These are phyloP conservation scores for Pholis gunnellus DNA, from an alignment of 2,113 vertebrate genomes.

Conservation along the genomic window DNA sequence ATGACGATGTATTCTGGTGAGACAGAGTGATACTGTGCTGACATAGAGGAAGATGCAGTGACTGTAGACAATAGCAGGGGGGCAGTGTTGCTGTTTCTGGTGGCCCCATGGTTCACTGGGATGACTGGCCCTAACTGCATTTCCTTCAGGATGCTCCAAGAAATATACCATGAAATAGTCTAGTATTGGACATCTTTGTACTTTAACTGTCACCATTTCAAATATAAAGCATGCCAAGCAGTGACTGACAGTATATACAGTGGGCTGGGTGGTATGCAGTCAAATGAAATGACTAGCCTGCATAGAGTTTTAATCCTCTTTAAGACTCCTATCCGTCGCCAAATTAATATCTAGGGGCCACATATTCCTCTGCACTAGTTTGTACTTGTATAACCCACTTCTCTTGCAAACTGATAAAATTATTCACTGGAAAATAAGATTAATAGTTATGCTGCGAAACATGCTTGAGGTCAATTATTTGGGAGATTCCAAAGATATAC, in stretches of 20 bases:
- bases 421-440: conserved; percentile 83
- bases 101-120: conserved; percentile 42
- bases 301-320: conserved; percentile 83
- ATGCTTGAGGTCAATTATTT: conserved; percentile 80
- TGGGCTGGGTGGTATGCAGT: conserved; percentile 74
- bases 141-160: conserved; percentile 74
- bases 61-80: conserved; percentile 65
- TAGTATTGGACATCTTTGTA: conserved; percentile 84
- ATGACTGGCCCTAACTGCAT: conserved; percentile 70
- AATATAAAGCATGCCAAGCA: conserved; percentile 77
- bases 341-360: conserved; percentile 83
- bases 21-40: neutral
- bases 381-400: conserved; percentile 66
- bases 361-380: conserved; percentile 65
- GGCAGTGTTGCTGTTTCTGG: conserved; percentile 77
- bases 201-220: conserved; percentile 84
- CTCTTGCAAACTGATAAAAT: conserved; percentile 74
- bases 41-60: conserved; percentile 63
- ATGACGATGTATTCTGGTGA: neutral
- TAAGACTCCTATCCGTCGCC: conserved; percentile 80
- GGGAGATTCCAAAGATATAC: conserved; percentile 75
- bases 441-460: conserved; percentile 78
- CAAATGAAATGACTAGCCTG: conserved; percentile 76
- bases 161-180: conserved; percentile 85
- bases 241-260: conserved; percentile 78